Percentiles rank a stretch among this genome's conserved stretches.
Conservation (phyloP, 2,888 invertebrate genomes). For the Limnephilus rhombicus region DNA sequence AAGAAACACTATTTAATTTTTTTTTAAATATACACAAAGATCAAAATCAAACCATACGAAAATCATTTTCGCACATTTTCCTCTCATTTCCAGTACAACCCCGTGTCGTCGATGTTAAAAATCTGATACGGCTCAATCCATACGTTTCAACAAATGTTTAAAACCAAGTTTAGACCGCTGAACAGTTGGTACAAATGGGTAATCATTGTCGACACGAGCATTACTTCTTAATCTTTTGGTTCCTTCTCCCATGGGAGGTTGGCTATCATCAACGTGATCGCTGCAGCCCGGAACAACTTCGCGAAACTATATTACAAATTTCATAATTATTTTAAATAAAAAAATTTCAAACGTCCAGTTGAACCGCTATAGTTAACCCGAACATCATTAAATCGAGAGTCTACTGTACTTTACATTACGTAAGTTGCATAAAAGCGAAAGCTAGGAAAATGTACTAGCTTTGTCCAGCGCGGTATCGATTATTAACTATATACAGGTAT, state of each 20-base stretch:
- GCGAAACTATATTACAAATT: neutral
- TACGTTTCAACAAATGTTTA: too few relatives aligned
- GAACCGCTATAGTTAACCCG: neutral
- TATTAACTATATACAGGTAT: neutral
- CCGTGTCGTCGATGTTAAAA: too few relatives aligned
- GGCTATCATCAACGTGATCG: neutral
- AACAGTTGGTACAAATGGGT: too few relatives aligned
- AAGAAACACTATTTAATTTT: too few relatives aligned
- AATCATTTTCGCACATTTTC: too few relatives aligned
- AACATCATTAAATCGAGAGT: neutral
- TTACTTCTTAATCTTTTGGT: neutral
- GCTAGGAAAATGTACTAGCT: neutral
- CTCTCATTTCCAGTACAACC: too few relatives aligned
- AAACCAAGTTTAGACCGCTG: too few relatives aligned
- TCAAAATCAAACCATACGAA: too few relatives aligned
- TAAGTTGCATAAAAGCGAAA: neutral
- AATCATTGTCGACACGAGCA: too few relatives aligned
- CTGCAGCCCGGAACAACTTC: neutral
- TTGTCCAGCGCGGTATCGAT: neutral
- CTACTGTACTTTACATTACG: neutral
- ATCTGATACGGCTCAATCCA: too few relatives aligned
- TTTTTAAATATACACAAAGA: too few relatives aligned
- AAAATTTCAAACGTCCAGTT: neutral
- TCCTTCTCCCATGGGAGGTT: neutral
- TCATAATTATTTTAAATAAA: neutral